Percentiles rank a stretch among this genome's conserved stretches.
Conservation (phyloP, 2,888 invertebrate genomes). For the Vesta saturnalis region DNA sequence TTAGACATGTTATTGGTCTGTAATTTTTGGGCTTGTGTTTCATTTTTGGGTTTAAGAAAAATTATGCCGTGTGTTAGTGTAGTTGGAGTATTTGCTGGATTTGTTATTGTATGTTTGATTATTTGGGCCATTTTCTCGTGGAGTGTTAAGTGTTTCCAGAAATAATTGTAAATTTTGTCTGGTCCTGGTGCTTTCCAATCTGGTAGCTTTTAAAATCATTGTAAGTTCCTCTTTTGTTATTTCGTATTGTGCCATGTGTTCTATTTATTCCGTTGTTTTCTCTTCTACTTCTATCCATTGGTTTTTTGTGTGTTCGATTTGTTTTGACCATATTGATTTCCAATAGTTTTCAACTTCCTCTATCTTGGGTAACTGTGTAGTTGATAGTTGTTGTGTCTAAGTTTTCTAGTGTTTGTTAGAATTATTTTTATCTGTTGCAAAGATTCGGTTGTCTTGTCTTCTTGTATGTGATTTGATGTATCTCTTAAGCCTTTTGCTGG, state of each 20-base stretch:
- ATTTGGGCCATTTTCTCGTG: conserved; percentile 17
- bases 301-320: conserved; percentile 3
- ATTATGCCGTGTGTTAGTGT: background rate
- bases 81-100: conserved; percentile 8
- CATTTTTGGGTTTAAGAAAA: background rate
- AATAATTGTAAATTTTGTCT: conserved; percentile 27
- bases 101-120: conserved; percentile 9
- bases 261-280: background rate
- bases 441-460: too few species aligned
- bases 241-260: background rate
- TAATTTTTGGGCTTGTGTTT: conserved; percentile 28
- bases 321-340: conserved; percentile 5
- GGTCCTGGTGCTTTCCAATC: conserved; percentile 30
- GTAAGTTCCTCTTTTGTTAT: conserved; percentile 18
- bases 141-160: conserved; percentile 19
- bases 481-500: too few species aligned
- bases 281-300: conserved; percentile 7
- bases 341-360: background rate
- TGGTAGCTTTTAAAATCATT: background rate
- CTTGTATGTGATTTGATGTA: too few species aligned
- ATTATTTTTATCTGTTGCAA: too few species aligned
- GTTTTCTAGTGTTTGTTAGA: too few species aligned
- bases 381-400: too few species aligned
- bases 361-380: background rate
- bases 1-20: conserved; percentile 38